Percentiles rank a stretch among this genome's conserved stretches.
Conservation (phyloP, 2,113 vertebrate genomes). For the Butorides virescens region DNA sequence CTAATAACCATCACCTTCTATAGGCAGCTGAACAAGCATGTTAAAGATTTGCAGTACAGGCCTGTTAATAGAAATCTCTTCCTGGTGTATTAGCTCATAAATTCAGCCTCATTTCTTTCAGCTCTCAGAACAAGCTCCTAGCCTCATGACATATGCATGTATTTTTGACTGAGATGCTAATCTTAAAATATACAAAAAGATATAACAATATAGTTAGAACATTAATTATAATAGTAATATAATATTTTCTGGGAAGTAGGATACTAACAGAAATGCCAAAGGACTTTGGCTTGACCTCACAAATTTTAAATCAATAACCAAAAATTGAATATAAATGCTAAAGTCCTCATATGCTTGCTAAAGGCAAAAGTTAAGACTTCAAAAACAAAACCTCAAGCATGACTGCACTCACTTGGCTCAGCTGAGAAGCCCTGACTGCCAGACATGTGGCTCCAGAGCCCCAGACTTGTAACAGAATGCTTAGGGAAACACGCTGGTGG, state of each 20-base stretch:
- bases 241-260: neutral
- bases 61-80: neutral
- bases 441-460: rapidly evolving
- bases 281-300: neutral
- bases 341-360: neutral
- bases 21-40: neutral
- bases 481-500: rapidly evolving
- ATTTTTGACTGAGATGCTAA: neutral
- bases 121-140: neutral
- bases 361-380: neutral
- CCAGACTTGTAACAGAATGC: neutral
- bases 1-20: neutral
- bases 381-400: neutral
- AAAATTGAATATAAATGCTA: neutral
- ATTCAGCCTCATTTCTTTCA: neutral
- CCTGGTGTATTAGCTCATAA: neutral
- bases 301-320: neutral
- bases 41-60: neutral
- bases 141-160: neutral
- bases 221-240: neutral
- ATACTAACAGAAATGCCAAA: neutral
- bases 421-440: too few relatives aligned
- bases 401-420: neutral
- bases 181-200: neutral
- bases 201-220: neutral